Conservation (phyloP, 2,113 vertebrate species). For the Desmodus rotundus region DNA sequence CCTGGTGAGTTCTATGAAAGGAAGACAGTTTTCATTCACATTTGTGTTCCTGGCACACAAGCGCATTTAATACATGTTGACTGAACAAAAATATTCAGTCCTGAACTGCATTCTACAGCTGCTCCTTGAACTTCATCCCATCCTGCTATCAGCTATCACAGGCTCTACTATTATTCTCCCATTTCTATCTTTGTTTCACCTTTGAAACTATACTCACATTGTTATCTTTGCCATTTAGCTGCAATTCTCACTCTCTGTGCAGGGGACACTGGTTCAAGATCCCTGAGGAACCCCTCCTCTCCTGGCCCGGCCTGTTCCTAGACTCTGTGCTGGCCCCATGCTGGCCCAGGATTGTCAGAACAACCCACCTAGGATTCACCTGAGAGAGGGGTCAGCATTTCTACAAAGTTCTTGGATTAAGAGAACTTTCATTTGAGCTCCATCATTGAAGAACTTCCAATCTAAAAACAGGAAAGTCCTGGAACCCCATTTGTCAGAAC, state of each 20-base stretch:
- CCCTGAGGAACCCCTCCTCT: not conserved
- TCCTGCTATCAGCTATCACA: not conserved
- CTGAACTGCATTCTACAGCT: not conserved
- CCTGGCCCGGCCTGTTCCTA: not conserved
- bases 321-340: not conserved
- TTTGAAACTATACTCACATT: not conserved
- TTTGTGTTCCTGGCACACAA: constrained; percentile 9
- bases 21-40: not conserved
- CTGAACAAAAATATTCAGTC: not conserved
- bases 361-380: not conserved
- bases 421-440: not conserved
- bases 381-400: not conserved
- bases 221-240: not conserved
- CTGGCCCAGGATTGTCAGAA: not conserved
- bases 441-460: not conserved
- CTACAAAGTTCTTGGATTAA: not conserved
- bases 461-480: not conserved
- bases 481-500: not conserved
- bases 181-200: not conserved
- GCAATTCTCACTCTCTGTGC: not conserved
- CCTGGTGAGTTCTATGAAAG: not conserved
- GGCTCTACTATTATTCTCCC: not conserved
- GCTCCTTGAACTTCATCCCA: not conserved
- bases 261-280: not conserved
- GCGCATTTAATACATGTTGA: not conserved